phyloP scores from a whole-genome alignment of 2,797 vertebrate genomes.

The Megaceryle alcyon region DNA sequence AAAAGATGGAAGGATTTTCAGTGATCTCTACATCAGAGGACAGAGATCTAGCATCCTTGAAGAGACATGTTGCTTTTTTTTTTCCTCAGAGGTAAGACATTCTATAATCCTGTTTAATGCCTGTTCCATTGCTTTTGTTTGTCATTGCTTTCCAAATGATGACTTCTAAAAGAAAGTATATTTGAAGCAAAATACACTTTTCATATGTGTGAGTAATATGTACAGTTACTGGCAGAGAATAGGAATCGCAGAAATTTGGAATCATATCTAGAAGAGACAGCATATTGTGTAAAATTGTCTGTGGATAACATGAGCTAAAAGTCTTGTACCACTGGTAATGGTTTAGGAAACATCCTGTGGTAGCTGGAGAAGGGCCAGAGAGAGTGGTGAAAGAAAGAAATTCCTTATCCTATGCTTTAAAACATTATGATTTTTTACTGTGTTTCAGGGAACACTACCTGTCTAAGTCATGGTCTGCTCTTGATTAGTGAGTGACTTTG shows the following conservation, averaged over 20 bases:
- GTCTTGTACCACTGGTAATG: no score
- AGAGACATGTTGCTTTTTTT: rapidly evolving
- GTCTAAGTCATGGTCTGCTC: neutral
- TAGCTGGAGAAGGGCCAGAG: neutral
- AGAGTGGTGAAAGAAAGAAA: neutral
- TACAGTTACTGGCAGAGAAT: neutral
- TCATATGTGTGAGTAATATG: neutral
- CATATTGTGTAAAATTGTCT: neutral
- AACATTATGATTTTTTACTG: neutral
- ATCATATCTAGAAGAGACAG: neutral
- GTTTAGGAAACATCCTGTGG: neutral
- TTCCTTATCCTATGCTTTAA: neutral
- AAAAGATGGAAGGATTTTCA: neutral
- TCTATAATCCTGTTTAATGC: neutral
- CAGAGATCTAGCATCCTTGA: neutral
- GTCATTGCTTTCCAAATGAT: neutral
- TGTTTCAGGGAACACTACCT: neutral
- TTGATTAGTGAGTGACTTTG: neutral
- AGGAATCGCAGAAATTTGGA: neutral
- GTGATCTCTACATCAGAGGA: neutral
- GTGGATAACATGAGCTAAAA: neutral
- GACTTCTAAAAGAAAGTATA: neutral
- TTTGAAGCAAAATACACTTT: neutral
- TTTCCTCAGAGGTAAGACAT: neutral
- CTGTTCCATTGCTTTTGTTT: neutral